Conservation (phyloP, 1,140 invertebrate species). For the Periplaneta americana region DNA sequence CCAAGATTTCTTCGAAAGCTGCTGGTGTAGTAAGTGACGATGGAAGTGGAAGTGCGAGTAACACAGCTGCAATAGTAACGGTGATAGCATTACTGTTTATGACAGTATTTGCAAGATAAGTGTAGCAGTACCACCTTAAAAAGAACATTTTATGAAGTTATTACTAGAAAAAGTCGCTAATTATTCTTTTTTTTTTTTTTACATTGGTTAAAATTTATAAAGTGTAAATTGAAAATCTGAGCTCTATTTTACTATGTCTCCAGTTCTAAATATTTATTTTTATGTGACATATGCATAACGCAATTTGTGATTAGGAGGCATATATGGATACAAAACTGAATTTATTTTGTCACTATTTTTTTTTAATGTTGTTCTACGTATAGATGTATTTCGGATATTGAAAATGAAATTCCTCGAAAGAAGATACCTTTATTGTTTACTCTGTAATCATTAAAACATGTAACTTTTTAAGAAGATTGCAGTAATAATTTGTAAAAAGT, state of each 20-base stretch:
- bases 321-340: no score
- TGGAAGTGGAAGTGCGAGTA: not conserved
- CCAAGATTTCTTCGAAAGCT: slow-evolving; percentile 24
- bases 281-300: not conserved
- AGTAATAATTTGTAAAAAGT: no score
- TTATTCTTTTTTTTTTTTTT: not conserved
- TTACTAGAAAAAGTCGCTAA: not conserved
- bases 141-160: not conserved
- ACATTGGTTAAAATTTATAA: not conserved
- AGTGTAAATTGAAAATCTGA: no score
- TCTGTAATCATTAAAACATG: no score
- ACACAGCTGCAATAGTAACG: not conserved
- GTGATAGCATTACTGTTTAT: not conserved
- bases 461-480: no score
- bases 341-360: no score
- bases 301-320: no score
- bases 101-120: not conserved
- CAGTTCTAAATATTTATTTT: not conserved
- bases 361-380: no score
- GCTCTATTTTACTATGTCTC: not conserved
- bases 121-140: not conserved
- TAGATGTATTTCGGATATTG: no score
- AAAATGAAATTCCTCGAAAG: no score
- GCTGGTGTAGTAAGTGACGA: not conserved
- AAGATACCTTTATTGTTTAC: no score